Evolutionary conservation across 1,140 invertebrate genomes (phyloP), one percentile per base, ranked within the genome.

Genomic region (Bombus fervidus): DNA sequence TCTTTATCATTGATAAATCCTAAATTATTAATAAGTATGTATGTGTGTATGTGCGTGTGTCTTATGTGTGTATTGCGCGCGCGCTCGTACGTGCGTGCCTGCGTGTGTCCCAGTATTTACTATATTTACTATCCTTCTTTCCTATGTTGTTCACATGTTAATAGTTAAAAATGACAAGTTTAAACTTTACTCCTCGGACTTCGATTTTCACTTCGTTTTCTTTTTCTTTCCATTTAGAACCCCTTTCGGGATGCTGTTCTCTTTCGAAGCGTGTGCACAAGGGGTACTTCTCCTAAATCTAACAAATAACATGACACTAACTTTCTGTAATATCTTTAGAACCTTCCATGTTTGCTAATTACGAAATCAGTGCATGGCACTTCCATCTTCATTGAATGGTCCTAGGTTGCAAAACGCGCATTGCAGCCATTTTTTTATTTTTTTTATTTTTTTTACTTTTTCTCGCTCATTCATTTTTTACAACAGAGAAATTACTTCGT

Each of bases 231-330:
- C 5, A n/a, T 66, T 34, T 28, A 57, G 5, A 53, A 34, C 64
- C 34, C 62, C 47, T 80, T 79, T 76, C 76, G 83, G 75, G 76
- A 84, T 79, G 83, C 31, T 72, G 57, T 72, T 72, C 53, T 68
- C 47, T 84, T 68, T 66, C 39, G 5, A 53, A 72, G 76, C 83
- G 76, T 85, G 83, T 85, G 76, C 83, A 85, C 76, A 71, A 80
- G 83, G 83, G 83, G 77, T 80, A 74, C 18, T 53, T 28, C 25
- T 47, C 59, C 59, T 79, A 62, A 59, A 68, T 59, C 75, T 84
- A 84, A 69, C 12, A 57, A 78, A 83, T 43, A 69, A 71, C 69
- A 62, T 73, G 64, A 80, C 77, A 57, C 47, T 41, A 59, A 59
- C 69, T 62, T 34, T n/a, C 53, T 28, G 8, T 37, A 64, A 31